Evolutionary conservation across 2,888 invertebrate species (phyloP).

Genomic region (Sarcophaga variegata): DNA sequence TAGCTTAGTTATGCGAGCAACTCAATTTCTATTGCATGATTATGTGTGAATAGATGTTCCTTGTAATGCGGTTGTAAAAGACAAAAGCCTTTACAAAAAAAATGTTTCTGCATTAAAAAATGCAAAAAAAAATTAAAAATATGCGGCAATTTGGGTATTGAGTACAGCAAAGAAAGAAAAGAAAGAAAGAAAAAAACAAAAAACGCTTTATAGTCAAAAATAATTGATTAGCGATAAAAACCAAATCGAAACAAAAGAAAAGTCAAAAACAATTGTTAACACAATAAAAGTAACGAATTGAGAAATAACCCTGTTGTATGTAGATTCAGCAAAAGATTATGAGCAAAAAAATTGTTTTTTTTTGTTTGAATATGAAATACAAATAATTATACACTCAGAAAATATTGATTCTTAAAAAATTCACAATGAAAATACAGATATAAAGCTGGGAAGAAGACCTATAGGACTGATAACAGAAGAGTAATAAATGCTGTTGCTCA

Average conservation of each 20-base stretch:
- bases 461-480: no score
- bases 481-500: no score
- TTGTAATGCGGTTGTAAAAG: conserved; percentile 63
- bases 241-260: background rate
- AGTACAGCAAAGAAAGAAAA: conserved; percentile 21
- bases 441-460: no score
- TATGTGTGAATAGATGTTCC: conserved; percentile 47
- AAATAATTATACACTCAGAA: background rate
- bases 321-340: conserved; percentile 66
- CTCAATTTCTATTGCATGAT: conserved; percentile 4
- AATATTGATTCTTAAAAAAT: background rate
- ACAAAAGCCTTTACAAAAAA: conserved; percentile 48
- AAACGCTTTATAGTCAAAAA: conserved; percentile 28
- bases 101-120: conserved; percentile 48
- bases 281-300: background rate
- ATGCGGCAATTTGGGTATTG: conserved; percentile 65
- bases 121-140: conserved; percentile 37
- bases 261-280: conserved; percentile 5
- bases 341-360: background rate
- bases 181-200: conserved; percentile 27
- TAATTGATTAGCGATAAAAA: conserved; percentile 55
- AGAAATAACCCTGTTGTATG: conserved; percentile 14
- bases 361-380: background rate
- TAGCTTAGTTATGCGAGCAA: conserved; percentile 14
- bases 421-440: background rate